Conservation (phyloP, 1,140 invertebrate species). For the Scylla paramamosain region DNA sequence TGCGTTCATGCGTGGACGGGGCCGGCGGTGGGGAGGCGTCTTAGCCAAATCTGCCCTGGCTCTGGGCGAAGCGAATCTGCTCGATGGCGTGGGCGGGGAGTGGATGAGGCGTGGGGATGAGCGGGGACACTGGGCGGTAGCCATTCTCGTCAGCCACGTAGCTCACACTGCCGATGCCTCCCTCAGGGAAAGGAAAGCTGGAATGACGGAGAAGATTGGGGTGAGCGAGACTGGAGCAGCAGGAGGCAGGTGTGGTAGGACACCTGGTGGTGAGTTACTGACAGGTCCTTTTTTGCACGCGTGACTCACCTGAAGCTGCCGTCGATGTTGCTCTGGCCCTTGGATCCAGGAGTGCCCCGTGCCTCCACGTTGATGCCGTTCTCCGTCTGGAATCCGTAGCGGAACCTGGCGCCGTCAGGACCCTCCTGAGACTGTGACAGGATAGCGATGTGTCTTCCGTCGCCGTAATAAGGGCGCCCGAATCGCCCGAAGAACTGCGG, state of each 20-base stretch:
- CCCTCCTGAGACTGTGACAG: not conserved
- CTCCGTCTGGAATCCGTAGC: too few relatives aligned
- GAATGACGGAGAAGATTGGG: not conserved
- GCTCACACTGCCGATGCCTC: too few relatives aligned
- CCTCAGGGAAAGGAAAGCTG: too few relatives aligned
- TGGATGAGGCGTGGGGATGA: too few relatives aligned
- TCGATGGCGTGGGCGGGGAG: not conserved
- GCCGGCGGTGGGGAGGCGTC: not conserved
- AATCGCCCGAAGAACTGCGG: not conserved
- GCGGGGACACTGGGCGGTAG: not conserved
- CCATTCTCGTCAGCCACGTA: too few relatives aligned
- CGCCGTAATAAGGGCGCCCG: too few relatives aligned
- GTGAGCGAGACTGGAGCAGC: too few relatives aligned
- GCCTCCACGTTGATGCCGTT: too few relatives aligned
- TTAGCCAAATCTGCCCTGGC: not conserved
- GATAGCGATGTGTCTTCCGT: not conserved
- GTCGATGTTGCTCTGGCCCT: not conserved
- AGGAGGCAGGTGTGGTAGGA: too few relatives aligned
- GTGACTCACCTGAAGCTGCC: not conserved
- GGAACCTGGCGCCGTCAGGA: constrained; percentile 34
- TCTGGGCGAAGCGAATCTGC: too few relatives aligned
- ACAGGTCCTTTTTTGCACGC: not conserved
- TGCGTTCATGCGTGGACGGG: not conserved
- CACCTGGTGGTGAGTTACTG: not conserved
- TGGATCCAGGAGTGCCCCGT: too few relatives aligned